Evolutionary conservation across 1,140 invertebrate species (phyloP).

Genomic region (Zophobas atratus): DNA sequence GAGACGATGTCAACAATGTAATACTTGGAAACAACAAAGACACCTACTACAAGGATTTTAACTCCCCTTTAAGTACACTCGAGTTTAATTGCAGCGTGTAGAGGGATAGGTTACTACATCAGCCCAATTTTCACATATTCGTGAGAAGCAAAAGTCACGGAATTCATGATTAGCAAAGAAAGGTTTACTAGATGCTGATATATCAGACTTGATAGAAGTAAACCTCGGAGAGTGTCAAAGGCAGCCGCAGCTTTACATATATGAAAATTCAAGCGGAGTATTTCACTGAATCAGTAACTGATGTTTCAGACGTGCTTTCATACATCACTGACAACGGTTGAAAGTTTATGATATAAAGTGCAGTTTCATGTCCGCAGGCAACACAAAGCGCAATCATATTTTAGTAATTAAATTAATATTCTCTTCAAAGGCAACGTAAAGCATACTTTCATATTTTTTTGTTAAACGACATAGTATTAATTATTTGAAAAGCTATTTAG

Average conservation of each 20-base stretch:
- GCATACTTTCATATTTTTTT: neutral
- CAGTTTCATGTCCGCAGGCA: constrained; percentile 12
- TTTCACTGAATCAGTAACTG: constrained; percentile 28
- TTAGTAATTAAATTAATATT: constrained; percentile 28
- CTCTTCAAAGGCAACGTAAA: neutral
- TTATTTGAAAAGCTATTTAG: too few species aligned
- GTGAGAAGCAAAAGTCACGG: neutral
- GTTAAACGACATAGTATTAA: too few species aligned
- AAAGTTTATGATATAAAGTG: constrained; percentile 33
- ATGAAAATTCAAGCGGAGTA: constrained; percentile 15
- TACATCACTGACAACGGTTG: constrained; percentile 37
- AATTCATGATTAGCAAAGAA: constrained; percentile 6
- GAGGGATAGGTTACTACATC: constrained; percentile 15
- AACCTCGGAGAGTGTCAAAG: constrained; percentile 2
- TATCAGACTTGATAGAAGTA: neutral
- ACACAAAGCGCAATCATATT: constrained; percentile 18
- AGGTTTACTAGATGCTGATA: neutral
- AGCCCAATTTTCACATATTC: constrained; percentile 11
- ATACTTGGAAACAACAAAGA: constrained; percentile 43
- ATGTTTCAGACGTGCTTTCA: constrained; percentile 29
- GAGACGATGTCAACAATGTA: constrained; percentile 42
- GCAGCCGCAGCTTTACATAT: constrained; percentile 2
- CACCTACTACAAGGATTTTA: constrained; percentile 43
- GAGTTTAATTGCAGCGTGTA: constrained; percentile 27
- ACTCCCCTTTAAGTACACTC: constrained; percentile 33